Base-by-base conservation (phyloP, 37 sponge, comb jelly and placozoan species). In the Chondrilla cf. caribensis region DNA sequence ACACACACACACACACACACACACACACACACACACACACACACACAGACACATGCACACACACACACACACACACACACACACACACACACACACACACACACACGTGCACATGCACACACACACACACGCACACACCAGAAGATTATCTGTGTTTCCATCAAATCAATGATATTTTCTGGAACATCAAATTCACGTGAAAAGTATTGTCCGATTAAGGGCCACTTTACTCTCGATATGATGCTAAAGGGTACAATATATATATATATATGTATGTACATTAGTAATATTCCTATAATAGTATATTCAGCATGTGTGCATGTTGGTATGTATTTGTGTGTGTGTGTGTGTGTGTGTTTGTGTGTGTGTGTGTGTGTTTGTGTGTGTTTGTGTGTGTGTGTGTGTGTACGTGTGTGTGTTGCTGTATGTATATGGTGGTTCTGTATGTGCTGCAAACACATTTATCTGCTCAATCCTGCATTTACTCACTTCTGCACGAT, bases 141-240 rank as follows among this genome's bases (percentile, higher is more conserved):
- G 22, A 94, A 81, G 25, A 97, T 57, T 0, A 88, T 79, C 84
- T 94, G 95, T 19, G 93, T 91, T 78, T 97, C 95, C 32, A 94
- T 82, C 21, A 97, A 81, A 76, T 94, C 95, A 62, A 94, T 82
- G 36, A 94, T 91, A 37, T 93, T 94, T 82, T 92, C 89, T 38
- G 97, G 84, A 47, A 97, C 95, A 51, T 85, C 72, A 59, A 97
- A 97, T 42, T 86, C 87, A 3, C 83, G 85, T 33, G 86, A 88
- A 19, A 85, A 65, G 18, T 40, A 42, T 28, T 87, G 36, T 4
- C 87, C 85, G 66, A 88, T 36, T 0, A 51, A 77, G 43, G 82
- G 79, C 68, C 44, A 92, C 38, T 70, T 19, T 0, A 86, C 33
- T 0, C 84, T 64, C 33, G 62, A 60, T 0, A 70, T 25, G 29